phyloP scores from a whole-genome alignment of 2,797 vertebrate genomes.

The Meda fulgida region DNA sequence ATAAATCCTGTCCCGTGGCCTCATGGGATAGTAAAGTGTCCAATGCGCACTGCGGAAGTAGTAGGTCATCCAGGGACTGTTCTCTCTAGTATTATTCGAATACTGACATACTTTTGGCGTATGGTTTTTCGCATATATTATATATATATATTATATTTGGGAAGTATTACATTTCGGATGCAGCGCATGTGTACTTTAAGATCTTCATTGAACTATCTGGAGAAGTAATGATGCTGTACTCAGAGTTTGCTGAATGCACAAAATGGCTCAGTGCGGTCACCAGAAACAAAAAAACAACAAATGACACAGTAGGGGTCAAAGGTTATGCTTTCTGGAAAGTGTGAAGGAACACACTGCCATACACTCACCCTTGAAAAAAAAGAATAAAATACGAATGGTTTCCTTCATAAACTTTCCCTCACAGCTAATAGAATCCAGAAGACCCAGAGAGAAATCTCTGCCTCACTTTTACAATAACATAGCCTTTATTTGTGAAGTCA shows the following conservation, averaged over 20 bases:
- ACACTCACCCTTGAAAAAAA: background rate
- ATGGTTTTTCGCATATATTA: too few species aligned
- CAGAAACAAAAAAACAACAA: background rate
- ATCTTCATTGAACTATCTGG: background rate
- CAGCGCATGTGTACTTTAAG: background rate
- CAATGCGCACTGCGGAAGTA: background rate
- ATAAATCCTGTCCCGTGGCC: background rate
- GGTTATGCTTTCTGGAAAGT: conserved; percentile 16
- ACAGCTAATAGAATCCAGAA: conserved; percentile 35
- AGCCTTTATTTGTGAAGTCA: conserved; percentile 35
- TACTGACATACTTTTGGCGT: background rate
- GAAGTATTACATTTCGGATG: background rate
- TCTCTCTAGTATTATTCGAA: background rate
- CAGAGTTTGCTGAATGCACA: background rate
- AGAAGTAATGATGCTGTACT: background rate
- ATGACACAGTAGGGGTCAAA: conserved; percentile 9
- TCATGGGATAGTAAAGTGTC: background rate
- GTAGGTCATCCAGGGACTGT: background rate
- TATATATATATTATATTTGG: background rate
- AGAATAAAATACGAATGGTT: conserved; percentile 24
- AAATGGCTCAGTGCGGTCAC: background rate
- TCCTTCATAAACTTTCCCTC: conserved; percentile 21
- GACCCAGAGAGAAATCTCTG: conserved; percentile 39
- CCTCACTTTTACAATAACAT: conserved; percentile 22
- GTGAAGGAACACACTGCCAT: background rate